Base-by-base conservation (phyloP, 2,888 invertebrate genomes). In the Tipula vernalis region DNA sequence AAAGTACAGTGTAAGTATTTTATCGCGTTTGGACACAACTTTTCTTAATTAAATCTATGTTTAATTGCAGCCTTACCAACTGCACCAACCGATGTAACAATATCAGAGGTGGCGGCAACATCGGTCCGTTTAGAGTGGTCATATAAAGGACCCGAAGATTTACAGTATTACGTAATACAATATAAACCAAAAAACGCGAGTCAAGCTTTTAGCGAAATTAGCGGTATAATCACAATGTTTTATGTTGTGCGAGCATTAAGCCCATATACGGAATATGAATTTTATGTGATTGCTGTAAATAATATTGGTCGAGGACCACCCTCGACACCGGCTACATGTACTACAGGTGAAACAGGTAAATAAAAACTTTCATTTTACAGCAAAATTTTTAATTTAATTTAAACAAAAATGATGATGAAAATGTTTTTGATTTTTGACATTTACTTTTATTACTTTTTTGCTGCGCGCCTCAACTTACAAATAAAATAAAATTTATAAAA, bases 331-430 rank as follows among this genome's bases (percentile, higher is more conserved):
- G 96, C 96, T 84, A 95, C 96, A 90, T 96, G 98, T 90, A 98
- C 98, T 88, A 99, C 99, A 36, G 98, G 98, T 90, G 98, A 98
- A 94, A 97, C 98, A 93, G 97, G 98, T 99, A 94, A 93, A 57
- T 36, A 86, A 36, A 5, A 28, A 51, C 15, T 4, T 44, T 85
- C 18, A 10, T 85, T 85, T 44, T 42, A 3, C 18, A 18, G 18
- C 15, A 2, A 39, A 36, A n/a, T 13, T 84, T 84, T 84, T 39
- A 3, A 39, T 84, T 15, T 8, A 84, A 39, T 84, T 84, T 84
- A 6, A 39, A 84, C 41, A 84, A 39, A 84, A 83, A 36, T 36
- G 13, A 83, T 83, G 36, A 39, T n/a, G 39, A 84, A 84, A 84
- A 84, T 84, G 84, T 39, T 84, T 84, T 84, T 84, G 36, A 84